Conservation (phyloP, 2,888 invertebrate species). For the Amiota communis region DNA sequence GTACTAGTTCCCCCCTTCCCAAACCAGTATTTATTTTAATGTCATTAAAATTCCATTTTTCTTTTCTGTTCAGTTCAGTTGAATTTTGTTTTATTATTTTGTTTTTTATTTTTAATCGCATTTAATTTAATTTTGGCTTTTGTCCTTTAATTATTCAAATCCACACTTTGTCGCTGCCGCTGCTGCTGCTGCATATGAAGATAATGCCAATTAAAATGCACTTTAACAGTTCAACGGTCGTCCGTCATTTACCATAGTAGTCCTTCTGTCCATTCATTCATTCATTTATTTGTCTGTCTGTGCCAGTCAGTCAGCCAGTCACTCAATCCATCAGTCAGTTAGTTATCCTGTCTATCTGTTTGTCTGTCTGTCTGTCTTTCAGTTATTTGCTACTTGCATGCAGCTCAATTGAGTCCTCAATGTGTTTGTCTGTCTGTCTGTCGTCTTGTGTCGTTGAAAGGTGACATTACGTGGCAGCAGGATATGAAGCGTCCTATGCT, state of each 20-base stretch:
- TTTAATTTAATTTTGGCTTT: neutral
- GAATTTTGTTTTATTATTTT: conserved; percentile 13
- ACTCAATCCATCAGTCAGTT: no score
- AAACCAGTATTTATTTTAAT: neutral
- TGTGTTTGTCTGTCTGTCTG: no score
- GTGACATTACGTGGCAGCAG: no score
- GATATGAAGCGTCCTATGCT: no score
- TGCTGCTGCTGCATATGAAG: conserved; percentile 2
- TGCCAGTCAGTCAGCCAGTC: no score
- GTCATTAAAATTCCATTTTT: conserved; percentile 11
- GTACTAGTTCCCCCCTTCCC: neutral
- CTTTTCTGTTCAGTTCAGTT: neutral
- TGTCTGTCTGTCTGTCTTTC: neutral
- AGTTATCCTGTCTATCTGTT: neutral
- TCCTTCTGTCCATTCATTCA: neutral
- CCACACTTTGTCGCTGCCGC: neutral
- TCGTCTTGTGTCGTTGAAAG: no score
- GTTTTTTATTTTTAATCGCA: conserved; percentile 3
- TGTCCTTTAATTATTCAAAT: conserved; percentile 25
- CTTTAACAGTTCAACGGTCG: conserved; percentile 25
- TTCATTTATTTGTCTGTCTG: neutral
- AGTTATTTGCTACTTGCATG: no score
- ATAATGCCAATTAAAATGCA: conserved; percentile 31
- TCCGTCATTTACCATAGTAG: no score
- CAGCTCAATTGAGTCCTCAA: no score